Evolutionary conservation across 2,113 vertebrate species (phyloP), one percentile per base, ranked within the genome.

Genomic region (Sapayoa aenigma): DNA sequence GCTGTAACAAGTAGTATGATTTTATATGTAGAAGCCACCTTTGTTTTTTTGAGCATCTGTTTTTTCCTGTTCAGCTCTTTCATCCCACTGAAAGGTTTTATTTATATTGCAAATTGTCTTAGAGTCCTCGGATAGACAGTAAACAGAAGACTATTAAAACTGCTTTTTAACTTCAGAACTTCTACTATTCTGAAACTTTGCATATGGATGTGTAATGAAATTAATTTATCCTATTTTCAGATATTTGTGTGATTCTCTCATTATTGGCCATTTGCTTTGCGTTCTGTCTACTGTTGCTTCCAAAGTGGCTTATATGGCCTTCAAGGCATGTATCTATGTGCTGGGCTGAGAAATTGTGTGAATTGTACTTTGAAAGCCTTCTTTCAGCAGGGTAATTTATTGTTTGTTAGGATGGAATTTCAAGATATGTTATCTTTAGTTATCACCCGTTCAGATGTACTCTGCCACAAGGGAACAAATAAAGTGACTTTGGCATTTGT

Each of bases 1-100:
- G 41, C 67, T 86, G 35, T 84, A 74, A 35, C n/a, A 86, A 88
- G 30, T 56, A 49, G 9, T 47, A n/a, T 67, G 42, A 62, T 79
- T 87, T 96, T 92, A 85, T 94, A 84, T 79, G 92, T 92, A 82
- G 87, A 94, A 93, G 27, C 41, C 53, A 89, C 84, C 62, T 82
- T 91, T 88, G 86, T 69, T 49, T 50, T 94, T 95, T 82, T 73
- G 55, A 94, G 30, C 27, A 37, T 76, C 37, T 58, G 37, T 50
- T 87, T 95, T 95, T 94, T 91, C 42, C 39, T 41, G 37, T 87
- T 90, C 39, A 80, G 47, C 13, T 73, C 63, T 91, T 93, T 91
- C 72, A 88, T 83, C 9, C 4, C 24, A 50, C 19, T 83, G 63
- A 66, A 90, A 94, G 5, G 3, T 85, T 91, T 95, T 91, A 75